Base-by-base conservation (phyloP, 2,113 vertebrate species). In the Mesitornis unicolor region DNA sequence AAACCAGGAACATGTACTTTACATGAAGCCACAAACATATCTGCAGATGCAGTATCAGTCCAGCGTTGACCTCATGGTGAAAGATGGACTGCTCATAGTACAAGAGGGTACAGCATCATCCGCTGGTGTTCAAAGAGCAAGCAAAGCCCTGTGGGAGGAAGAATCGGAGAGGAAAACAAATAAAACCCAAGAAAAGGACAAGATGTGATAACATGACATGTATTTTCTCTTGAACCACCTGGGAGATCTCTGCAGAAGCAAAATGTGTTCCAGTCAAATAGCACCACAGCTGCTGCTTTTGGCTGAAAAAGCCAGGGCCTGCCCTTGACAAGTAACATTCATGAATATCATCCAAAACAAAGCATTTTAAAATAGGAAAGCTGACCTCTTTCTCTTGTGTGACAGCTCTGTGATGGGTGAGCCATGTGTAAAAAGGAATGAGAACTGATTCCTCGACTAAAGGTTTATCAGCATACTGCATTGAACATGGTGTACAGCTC, bases 221-320 rank as follows among this genome's bases (percentile, higher is more conserved):
- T 13, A 0, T 79, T 89, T 84, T 68, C 89, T 77, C 86, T 51
- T 45, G n/a, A 92, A 57, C 57, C 77, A 84, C 93, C 61, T 84
- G 94, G 91, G 87, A 97, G 78, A 73, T 87, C 78, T 94, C 42
- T 79, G 61, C 87, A 87, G 93, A 84, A 91, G 77, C 84, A 91
- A 89, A 82, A 5, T 45, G 43, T 87, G 91, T 95, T 96, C 95
- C 87, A 75, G 81, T 74, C 87, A 89, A 87, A 75, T 47, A 82
- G 57, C 69, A 20, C 60, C 2, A 0, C 89, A 84, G 89, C 93
- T 97, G 95, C 91, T 95, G 68, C 96, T 97, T 31, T 96, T 95
- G 94, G 89, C 89, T 78, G 60, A 40, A 48, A 53, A 4, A 38
- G 2, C 21, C 61, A 15, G 84, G 84, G 36, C 45, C 16, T 95